Conservation (phyloP, 1,140 invertebrate genomes). For the Megalonaias nervosa region DNA sequence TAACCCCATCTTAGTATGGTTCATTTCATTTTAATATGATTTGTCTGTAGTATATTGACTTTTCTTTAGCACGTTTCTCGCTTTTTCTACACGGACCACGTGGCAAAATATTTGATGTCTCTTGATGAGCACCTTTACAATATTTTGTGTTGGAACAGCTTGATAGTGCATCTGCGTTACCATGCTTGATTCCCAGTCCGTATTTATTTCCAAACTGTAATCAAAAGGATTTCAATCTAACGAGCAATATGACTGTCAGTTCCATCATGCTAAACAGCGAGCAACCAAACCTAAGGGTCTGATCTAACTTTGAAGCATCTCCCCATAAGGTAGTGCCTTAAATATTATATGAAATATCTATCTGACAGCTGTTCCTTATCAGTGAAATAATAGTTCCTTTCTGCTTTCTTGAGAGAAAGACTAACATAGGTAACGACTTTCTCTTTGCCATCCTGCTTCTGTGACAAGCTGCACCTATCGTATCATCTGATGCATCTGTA, state of each 20-base stretch:
- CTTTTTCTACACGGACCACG: slow-evolving; percentile 10
- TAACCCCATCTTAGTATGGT: neutral
- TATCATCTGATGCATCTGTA: slow-evolving; percentile 41
- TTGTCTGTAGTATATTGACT: neutral
- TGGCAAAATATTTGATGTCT: too few relatives aligned
- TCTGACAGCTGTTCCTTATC: slow-evolving; percentile 38
- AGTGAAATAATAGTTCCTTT: slow-evolving; percentile 70
- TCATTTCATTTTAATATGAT: neutral
- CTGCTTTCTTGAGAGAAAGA: slow-evolving; percentile 43
- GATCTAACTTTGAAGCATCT: too few relatives aligned
- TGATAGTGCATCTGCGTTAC: too few relatives aligned
- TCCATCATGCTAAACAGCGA: too few relatives aligned
- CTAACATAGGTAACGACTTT: slow-evolving; percentile 40
- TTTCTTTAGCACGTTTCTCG: neutral
- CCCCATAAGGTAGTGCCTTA: slow-evolving; percentile 35
- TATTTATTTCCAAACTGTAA: too few relatives aligned
- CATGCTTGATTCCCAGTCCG: too few relatives aligned
- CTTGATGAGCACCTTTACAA: too few relatives aligned
- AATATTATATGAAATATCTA: slow-evolving; percentile 20
- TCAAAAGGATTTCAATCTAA: too few relatives aligned
- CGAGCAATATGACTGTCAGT: too few relatives aligned
- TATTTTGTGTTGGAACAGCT: too few relatives aligned
- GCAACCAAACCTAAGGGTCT: too few relatives aligned
- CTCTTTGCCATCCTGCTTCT: slow-evolving; percentile 42
- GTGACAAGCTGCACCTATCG: slow-evolving; percentile 52